Evolutionary conservation across 2,113 vertebrate genomes (phyloP).

Genomic region (Chaenocephalus aceratus): DNA sequence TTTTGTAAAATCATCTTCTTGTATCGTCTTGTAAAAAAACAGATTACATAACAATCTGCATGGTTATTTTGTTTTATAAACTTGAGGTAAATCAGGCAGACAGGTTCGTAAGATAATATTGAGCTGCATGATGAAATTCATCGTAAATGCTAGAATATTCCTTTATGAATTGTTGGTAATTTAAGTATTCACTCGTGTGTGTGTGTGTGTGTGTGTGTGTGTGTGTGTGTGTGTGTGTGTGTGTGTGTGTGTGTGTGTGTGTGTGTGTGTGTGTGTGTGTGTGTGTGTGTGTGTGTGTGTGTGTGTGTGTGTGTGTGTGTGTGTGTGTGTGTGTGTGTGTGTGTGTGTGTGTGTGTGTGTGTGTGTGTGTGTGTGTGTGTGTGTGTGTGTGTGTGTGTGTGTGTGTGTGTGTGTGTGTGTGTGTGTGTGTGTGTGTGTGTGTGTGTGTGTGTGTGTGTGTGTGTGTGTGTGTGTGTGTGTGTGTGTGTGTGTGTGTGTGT

Average conservation of each 20-base stretch:
- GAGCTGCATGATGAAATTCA: not conserved
- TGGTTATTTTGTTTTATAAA: not conserved
- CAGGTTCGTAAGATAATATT: not conserved
- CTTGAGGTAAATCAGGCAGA: not conserved
- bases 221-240: too few relatives aligned
- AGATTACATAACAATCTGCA: not conserved
- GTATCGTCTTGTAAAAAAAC: not conserved
- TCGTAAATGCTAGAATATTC: too few relatives aligned
- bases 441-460: conserved; percentile 14
- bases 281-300: too few relatives aligned
- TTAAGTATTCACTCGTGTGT: too few relatives aligned
- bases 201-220: too few relatives aligned
- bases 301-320: conserved; percentile 23
- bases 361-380: conserved; percentile 12
- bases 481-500: conserved; percentile 28
- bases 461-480: conserved; percentile 21
- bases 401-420: too few relatives aligned
- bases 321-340: conserved; percentile 26
- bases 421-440: conserved; percentile 8
- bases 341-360: conserved; percentile 3
- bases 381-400: too few relatives aligned
- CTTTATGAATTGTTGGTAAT: too few relatives aligned
- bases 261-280: too few relatives aligned
- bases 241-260: too few relatives aligned
- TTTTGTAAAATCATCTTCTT: too few relatives aligned